Conservation (phyloP, 2,888 invertebrate genomes). For the Torymus aiolomorphi region DNA sequence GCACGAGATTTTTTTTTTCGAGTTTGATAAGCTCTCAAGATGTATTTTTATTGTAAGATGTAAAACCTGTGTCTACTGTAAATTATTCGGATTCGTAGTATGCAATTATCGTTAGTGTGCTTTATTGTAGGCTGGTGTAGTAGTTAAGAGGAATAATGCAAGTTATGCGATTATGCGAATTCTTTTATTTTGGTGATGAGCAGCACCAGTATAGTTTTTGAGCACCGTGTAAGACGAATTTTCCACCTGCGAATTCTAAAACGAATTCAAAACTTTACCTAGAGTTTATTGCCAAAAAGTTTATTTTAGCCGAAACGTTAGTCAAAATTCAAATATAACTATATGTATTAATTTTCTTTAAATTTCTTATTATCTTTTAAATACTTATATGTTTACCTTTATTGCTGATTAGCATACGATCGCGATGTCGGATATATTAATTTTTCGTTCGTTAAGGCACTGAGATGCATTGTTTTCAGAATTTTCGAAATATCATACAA, state of each 20-base stretch:
- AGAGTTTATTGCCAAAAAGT: background rate
- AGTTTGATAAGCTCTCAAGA: background rate
- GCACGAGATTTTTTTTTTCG: constrained; percentile 20
- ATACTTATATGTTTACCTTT: constrained; percentile 39
- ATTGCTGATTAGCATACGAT: constrained; percentile 29
- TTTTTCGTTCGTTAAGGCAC: constrained; percentile 68
- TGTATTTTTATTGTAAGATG: background rate
- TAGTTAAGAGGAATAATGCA: constrained; percentile 5
- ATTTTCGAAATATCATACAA: constrained; percentile 13
- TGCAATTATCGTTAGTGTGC: constrained; percentile 5
- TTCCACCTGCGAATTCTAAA: constrained; percentile 60
- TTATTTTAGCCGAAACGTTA: background rate
- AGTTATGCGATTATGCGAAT: background rate
- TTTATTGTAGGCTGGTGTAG: constrained; percentile 9
- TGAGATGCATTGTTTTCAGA: constrained; percentile 53
- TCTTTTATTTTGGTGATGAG: background rate
- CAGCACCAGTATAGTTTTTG: constrained; percentile 67
- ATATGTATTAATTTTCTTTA: background rate
- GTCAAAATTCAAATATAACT: background rate
- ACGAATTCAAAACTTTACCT: constrained; percentile 62
- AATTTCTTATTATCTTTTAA: constrained; percentile 61
- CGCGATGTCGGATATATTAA: constrained; percentile 1
- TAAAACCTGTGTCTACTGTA: constrained; percentile 17
- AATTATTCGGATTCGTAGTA: constrained; percentile 18
- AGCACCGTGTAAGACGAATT: constrained; percentile 61